Conservation (phyloP, 2,797 vertebrate genomes). For the Lutjanus campechanus region DNA sequence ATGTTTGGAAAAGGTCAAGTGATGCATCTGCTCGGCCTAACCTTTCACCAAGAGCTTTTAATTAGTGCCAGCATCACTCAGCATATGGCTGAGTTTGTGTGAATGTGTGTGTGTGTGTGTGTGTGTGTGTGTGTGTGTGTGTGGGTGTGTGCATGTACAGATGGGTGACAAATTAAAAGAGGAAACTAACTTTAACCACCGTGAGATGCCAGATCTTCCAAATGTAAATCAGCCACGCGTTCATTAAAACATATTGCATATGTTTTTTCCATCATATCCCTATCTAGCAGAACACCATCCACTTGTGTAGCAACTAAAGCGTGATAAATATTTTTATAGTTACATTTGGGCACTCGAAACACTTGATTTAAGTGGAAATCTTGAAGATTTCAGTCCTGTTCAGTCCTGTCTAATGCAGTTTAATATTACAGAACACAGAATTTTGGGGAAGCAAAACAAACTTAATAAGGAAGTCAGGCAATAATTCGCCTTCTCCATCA, state of each 20-base stretch:
- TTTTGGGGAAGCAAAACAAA: too few species aligned
- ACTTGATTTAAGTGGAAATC: background rate
- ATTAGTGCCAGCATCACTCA: constrained; percentile 81
- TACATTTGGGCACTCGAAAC: background rate
- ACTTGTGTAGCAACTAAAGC: background rate
- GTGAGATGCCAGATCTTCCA: background rate
- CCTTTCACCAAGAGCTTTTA: constrained; percentile 82
- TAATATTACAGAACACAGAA: too few species aligned
- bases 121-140: constrained; percentile 19
- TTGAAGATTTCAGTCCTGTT: too few species aligned
- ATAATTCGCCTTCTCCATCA: too few species aligned
- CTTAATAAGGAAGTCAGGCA: too few species aligned
- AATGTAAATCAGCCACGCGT: background rate
- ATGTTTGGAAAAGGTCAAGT: constrained; percentile 76
- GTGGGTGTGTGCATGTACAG: constrained; percentile 6
- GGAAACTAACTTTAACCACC: background rate
- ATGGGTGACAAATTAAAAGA: constrained; percentile 17
- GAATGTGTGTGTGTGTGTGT: constrained; percentile 29
- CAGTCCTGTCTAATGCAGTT: too few species aligned
- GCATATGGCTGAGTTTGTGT: constrained; percentile 71
- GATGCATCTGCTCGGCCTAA: constrained; percentile 79
- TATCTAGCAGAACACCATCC: too few species aligned
- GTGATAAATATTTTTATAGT: background rate
- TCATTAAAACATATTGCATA: too few species aligned
- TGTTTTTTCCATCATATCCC: background rate